A percentile compares a stretch with the other conserved stretches of the same genome.
phyloP scores from a whole-genome alignment of 2,113 vertebrate genomes.

The Chaetodon auriga region DNA sequence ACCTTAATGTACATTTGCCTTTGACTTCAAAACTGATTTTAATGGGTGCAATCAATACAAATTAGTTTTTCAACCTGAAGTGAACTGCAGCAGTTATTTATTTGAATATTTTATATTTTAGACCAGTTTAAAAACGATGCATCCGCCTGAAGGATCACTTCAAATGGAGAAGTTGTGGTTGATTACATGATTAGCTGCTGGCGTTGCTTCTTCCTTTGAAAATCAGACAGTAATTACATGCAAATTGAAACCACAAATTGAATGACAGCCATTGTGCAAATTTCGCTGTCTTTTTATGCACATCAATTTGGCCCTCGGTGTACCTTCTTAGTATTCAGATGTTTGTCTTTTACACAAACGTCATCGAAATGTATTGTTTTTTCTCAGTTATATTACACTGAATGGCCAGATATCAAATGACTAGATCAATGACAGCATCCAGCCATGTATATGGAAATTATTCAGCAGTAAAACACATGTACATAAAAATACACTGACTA shows the following conservation, averaged over 20 bases:
- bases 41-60: background rate
- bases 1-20: background rate
- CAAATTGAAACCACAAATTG: background rate
- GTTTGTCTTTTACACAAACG: background rate
- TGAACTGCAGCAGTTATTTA: background rate
- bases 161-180: background rate
- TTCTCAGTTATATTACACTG: background rate
- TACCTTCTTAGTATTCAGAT: background rate
- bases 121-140: background rate
- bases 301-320: background rate
- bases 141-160: background rate
- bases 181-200: background rate
- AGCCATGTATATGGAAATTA: background rate
- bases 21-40: background rate
- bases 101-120: background rate
- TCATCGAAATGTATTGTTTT: background rate
- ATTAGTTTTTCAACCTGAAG: background rate
- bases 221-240: background rate
- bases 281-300: background rate
- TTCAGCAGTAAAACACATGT: conserved; percentile 1
- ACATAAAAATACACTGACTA: too few species aligned
- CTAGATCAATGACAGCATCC: background rate
- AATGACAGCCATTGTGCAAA: background rate
- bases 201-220: background rate
- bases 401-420: background rate